Percentiles rank a stretch among this genome's conserved stretches.
Conservation (phyloP, 1,140 invertebrate species). For the Paraescarpia echinospica region DNA sequence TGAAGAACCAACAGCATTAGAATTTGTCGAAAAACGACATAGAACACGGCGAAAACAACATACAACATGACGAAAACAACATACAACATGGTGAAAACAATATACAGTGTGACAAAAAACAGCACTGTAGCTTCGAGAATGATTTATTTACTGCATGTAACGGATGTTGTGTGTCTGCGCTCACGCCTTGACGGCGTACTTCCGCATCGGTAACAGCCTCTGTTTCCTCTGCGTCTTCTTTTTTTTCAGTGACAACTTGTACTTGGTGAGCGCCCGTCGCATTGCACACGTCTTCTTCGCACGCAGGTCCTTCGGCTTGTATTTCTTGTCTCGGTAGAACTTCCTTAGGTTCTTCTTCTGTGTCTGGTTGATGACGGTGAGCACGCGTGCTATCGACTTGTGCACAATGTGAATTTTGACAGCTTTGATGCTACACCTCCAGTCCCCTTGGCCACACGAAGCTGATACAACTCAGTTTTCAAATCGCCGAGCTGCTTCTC, state of each 20-base stretch:
- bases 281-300: slow-evolving; percentile 92
- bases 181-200: slow-evolving; percentile 92
- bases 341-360: slow-evolving; percentile 96
- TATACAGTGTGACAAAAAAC: background rate
- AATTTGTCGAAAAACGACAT: no score
- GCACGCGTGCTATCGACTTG: slow-evolving; percentile 96
- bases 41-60: no score
- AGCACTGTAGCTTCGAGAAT: background rate
- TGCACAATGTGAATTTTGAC: slow-evolving; percentile 93
- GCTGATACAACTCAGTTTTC: slow-evolving; percentile 86
- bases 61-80: no score
- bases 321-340: slow-evolving; percentile 92
- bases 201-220: slow-evolving; percentile 82
- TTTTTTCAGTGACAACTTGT: slow-evolving; percentile 84
- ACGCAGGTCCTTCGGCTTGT: slow-evolving; percentile 93
- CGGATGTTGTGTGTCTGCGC: slow-evolving; percentile 56
- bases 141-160: slow-evolving; percentile 6
- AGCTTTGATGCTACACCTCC: slow-evolving; percentile 96
- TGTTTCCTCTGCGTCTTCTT: slow-evolving; percentile 85
- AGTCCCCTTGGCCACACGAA: slow-evolving; percentile 95
- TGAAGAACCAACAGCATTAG: no score
- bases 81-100: background rate
- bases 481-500: no score
- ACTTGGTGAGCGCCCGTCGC: slow-evolving; percentile 81
- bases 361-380: slow-evolving; percentile 98